phyloP scores from a whole-genome alignment of 2,888 invertebrate genomes.

The Gibbula magus region DNA sequence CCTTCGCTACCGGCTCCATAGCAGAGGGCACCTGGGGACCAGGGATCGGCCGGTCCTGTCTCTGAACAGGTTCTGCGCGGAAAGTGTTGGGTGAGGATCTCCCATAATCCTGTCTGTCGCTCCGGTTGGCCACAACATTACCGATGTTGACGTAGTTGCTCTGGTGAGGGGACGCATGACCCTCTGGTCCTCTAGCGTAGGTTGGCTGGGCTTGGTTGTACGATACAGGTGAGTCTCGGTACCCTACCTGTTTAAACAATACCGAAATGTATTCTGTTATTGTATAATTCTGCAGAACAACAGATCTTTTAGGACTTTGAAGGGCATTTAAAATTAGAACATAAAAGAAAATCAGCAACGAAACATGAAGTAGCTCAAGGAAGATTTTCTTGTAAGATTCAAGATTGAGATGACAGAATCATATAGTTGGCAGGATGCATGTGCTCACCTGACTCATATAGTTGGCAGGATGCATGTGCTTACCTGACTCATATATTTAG shows the following conservation, averaged over 20 bases:
- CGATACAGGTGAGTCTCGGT: conserved; percentile 22
- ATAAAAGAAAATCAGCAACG: too few species aligned
- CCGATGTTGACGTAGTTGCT: conserved; percentile 60
- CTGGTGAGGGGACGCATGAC: conserved; percentile 41
- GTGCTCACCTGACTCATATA: too few species aligned
- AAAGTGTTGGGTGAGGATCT: conserved; percentile 16
- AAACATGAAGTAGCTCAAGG: too few species aligned
- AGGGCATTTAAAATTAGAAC: too few species aligned
- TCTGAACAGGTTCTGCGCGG: conserved; percentile 26
- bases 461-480: too few species aligned
- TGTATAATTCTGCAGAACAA: too few species aligned
- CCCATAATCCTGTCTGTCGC: conserved; percentile 24
- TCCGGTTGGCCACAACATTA: conserved; percentile 39
- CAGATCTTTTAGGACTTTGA: too few species aligned
- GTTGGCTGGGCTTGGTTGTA: conserved; percentile 1
- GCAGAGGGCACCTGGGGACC: conserved; percentile 61
- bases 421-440: too few species aligned
- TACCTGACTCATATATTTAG: too few species aligned
- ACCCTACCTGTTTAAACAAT: neutral
- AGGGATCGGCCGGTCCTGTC: conserved; percentile 57
- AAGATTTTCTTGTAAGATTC: too few species aligned
- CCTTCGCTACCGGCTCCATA: neutral
- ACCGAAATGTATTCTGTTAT: too few species aligned
- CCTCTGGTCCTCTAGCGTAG: conserved; percentile 25
- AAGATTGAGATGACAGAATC: too few species aligned